phyloP scores from a whole-genome alignment of 2,888 invertebrate species.

The Drosophila peninsularis region DNA sequence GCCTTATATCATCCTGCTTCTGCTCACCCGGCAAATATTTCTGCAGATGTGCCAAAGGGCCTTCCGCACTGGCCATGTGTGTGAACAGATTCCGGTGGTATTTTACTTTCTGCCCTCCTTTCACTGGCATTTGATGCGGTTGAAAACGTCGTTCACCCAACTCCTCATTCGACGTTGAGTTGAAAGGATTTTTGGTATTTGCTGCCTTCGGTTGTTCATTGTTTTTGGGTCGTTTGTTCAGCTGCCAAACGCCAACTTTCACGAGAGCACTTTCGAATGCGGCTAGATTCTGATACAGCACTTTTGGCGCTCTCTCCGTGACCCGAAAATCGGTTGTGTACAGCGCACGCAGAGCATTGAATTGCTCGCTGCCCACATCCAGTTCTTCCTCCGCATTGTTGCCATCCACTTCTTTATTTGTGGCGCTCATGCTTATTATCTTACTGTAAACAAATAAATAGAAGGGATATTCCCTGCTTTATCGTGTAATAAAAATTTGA shows the following conservation, averaged over 20 bases:
- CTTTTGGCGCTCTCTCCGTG: constrained; percentile 86
- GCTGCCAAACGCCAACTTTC: constrained; percentile 78
- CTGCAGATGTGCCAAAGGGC: constrained; percentile 88
- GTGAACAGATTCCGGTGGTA: constrained; percentile 84
- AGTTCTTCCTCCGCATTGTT: constrained; percentile 68
- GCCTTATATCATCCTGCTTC: neutral
- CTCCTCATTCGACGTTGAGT: neutral
- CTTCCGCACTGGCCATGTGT: constrained; percentile 86
- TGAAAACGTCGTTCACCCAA: constrained; percentile 82
- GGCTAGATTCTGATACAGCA: constrained; percentile 89
- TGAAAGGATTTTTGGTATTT: constrained; percentile 5
- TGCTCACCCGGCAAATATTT: constrained; percentile 83
- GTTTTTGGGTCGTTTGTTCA: constrained; percentile 62
- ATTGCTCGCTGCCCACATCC: constrained; percentile 86
- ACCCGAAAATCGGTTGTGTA: constrained; percentile 86
- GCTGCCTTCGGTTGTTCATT: neutral
- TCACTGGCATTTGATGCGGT: constrained; percentile 85
- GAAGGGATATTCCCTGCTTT: neutral
- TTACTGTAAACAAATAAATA: neutral
- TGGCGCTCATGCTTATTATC: constrained; percentile 18
- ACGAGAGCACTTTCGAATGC: constrained; percentile 86
- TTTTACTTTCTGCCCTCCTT: constrained; percentile 28
- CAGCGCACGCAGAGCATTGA: constrained; percentile 90
- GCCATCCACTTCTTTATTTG: neutral
- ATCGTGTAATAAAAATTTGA: neutral